Conservation (phyloP, 2,888 invertebrate genomes). For the Parascotia fuliginaria region DNA sequence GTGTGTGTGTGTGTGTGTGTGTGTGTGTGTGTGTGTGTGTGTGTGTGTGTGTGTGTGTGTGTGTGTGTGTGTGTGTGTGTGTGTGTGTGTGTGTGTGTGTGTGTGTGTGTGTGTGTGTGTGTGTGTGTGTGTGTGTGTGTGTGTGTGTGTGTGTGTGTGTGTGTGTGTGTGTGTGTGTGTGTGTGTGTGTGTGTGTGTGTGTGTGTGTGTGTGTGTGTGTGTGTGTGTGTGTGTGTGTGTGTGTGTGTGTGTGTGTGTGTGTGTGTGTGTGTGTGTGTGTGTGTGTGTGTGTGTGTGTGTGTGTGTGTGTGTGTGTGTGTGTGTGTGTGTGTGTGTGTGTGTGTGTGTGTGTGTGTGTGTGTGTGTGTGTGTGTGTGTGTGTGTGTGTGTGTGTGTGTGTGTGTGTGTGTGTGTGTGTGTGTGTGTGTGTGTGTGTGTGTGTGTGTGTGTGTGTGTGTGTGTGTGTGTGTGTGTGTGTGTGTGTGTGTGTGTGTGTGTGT, state of each 20-base stretch:
- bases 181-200: slow-evolving; percentile 2
- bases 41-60: no score
- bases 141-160: slow-evolving; percentile 15
- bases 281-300: slow-evolving; percentile 1
- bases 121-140: not conserved
- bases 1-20: no score
- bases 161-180: slow-evolving; percentile 1
- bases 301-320: not conserved
- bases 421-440: slow-evolving; percentile 6
- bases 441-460: not conserved
- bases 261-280: slow-evolving; percentile 2
- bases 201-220: slow-evolving; percentile 2
- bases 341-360: not conserved
- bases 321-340: no score
- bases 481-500: slow-evolving; percentile 6
- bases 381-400: not conserved
- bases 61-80: not conserved
- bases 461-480: no score
- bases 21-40: no score
- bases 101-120: not conserved
- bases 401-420: not conserved
- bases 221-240: slow-evolving; percentile 1
- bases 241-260: slow-evolving; percentile 2
- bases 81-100: not conserved
- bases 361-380: slow-evolving; percentile 2